Base-by-base conservation (phyloP, 1,140 invertebrate species). In the Eciton burchellii region DNA sequence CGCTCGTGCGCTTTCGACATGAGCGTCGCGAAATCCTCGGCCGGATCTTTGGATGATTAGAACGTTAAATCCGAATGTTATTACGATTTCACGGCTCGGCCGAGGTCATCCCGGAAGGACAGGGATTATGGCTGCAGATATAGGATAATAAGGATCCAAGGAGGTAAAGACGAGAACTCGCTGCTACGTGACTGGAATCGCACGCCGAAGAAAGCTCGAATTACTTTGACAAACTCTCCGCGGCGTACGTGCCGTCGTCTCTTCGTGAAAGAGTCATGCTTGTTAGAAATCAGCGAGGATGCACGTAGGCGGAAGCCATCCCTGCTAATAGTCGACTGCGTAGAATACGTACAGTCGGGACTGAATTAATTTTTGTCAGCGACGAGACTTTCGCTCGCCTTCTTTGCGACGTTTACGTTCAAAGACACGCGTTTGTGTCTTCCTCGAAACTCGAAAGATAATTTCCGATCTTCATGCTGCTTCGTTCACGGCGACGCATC, bases 141-240 rank as follows among this genome's bases (percentile, higher is more conserved):
- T 92, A 89, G 92, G 89, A 91, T 92, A 93, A 92, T 92, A 92
- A 93, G 91, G 90, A 92, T 90, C 84, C 86, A 87, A 88, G 88
- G 88, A 86, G 89, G 91, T 91, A 91, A 92, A 89, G 91, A 91
- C 91, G 91, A 92, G 90, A 90, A 87, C 89, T 89, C 84, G 89
- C 81, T 84, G 88, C 84, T 90, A 93, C 92, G 92, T 93, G 92
- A 91, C 90, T 83, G 83, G 92, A 93, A 93, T 93, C 66, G 83
- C 70, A 72, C 49, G 72, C 59, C 35, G 81, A 83, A 81, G 89
- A 86, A 89, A 88, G 89, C 89, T 89, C 89, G 89, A 91, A 91
- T 91, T 92, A 92, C 91, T 90, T 90, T 90, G 90, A 92, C 91
- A 90, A 91, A 90, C 91, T 92, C 85, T 52, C 85, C 59, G 14